Percentiles rank a stretch among this genome's conserved stretches.
phyloP scores from a whole-genome alignment of 1,140 invertebrate genomes.

The Ceratina japonica region DNA sequence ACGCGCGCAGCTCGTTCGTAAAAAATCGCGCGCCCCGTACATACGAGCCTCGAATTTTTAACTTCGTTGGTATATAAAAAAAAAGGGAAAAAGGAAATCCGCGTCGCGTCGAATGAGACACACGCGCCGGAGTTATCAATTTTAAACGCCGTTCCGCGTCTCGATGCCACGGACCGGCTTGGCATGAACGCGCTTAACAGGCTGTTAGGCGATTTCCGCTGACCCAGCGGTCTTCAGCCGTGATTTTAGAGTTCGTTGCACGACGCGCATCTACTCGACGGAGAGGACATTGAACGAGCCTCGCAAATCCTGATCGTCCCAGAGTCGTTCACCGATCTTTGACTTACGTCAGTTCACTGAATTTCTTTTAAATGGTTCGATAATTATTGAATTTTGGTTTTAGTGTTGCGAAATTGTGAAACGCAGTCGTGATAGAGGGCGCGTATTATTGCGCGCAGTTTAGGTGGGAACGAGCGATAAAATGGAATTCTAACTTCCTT shows the following conservation, averaged over 20 bases:
- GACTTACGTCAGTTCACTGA: neutral
- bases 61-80: neutral
- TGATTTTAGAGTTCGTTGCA: conserved; percentile 25
- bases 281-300: conserved; percentile 28
- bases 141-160: neutral
- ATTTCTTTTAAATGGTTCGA: neutral
- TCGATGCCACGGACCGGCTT: neutral
- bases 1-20: neutral
- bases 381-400: neutral
- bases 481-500: neutral
- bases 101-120: neutral
- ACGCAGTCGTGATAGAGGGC: no score
- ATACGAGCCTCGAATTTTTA: conserved; percentile 21
- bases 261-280: neutral
- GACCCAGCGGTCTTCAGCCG: conserved; percentile 8
- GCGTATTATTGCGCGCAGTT: neutral
- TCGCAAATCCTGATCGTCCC: neutral
- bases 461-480: neutral
- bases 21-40: neutral
- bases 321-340: neutral
- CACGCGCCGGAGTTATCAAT: neutral
- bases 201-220: conserved; percentile 39
- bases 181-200: conserved; percentile 26
- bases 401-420: neutral
- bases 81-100: neutral